A percentile compares a stretch with the other conserved stretches of the same genome.
phyloP scores from a whole-genome alignment of 1,140 invertebrate species.

The Sitophilus oryzae region DNA sequence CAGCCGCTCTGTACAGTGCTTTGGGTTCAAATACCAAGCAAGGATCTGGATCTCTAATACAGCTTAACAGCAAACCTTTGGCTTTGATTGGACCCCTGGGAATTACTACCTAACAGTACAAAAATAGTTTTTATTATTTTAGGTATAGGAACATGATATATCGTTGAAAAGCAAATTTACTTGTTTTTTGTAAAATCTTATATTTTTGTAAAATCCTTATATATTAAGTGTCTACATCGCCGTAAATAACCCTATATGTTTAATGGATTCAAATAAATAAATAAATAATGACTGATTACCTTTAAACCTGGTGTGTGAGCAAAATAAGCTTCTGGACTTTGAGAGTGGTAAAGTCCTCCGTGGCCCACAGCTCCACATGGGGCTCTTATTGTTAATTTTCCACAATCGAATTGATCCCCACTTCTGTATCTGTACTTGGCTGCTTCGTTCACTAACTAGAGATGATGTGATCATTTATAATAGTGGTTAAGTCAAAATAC shows the following conservation, averaged over 20 bases:
- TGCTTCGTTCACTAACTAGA: constrained; percentile 77
- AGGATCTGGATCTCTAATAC: constrained; percentile 87
- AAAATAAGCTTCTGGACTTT: constrained; percentile 97
- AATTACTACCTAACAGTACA: constrained; percentile 79
- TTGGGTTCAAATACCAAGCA: constrained; percentile 98
- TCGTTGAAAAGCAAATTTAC: too few relatives aligned
- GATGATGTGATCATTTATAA: constrained; percentile 26
- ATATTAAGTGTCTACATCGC: too few relatives aligned
- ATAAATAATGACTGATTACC: too few relatives aligned
- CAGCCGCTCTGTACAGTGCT: constrained; percentile 89
- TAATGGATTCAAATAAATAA: too few relatives aligned
- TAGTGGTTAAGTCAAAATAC: too few relatives aligned
- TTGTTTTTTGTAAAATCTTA: too few relatives aligned
- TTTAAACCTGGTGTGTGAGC: constrained; percentile 94
- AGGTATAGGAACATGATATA: too few relatives aligned
- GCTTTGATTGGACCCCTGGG: constrained; percentile 92
- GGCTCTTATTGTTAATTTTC: constrained; percentile 83
- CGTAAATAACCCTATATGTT: too few relatives aligned
- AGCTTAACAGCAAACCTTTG: constrained; percentile 90
- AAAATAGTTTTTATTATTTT: too few relatives aligned
- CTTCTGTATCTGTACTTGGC: constrained; percentile 93
- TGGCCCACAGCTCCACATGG: constrained; percentile 86
- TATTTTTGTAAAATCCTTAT: too few relatives aligned
- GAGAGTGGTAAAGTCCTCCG: constrained; percentile 96
- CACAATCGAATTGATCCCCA: constrained; percentile 85